These are phyloP conservation scores for Diadophis punctatus DNA, from an alignment of 2,113 vertebrate species.

Conservation along the genomic window DNA sequence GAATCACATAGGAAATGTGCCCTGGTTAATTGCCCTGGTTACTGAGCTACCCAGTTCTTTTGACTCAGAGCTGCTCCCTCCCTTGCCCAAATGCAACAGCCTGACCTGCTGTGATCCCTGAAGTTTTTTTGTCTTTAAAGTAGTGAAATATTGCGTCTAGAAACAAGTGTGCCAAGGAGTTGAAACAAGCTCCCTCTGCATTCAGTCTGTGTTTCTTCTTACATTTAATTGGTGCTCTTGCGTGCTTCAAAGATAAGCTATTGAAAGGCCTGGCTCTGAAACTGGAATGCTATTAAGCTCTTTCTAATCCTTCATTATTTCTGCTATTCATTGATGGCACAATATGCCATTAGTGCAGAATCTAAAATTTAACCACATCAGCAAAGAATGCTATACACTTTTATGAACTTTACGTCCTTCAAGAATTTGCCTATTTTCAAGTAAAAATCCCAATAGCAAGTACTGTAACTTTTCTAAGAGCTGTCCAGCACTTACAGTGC, in stretches of 20 bases:
- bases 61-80: not conserved
- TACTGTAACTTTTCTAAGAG: not conserved
- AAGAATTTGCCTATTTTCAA: not conserved
- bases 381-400: not conserved
- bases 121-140: not conserved
- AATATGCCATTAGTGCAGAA: slow-evolving; percentile 1
- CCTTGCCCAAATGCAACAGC: not conserved
- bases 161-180: not conserved
- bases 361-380: not conserved
- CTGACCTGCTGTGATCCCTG: not conserved
- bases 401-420: not conserved
- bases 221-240: slow-evolving; percentile 17
- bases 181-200: not conserved
- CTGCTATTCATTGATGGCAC: slow-evolving; percentile 6
- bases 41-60: not conserved
- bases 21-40: not conserved
- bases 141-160: not conserved
- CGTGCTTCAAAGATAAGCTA: slow-evolving; percentile 15
- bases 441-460: not conserved
- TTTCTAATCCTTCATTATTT: slow-evolving; percentile 13
- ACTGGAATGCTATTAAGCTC: slow-evolving; percentile 8
- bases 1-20: not conserved
- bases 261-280: slow-evolving; percentile 11
- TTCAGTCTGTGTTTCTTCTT: slow-evolving; percentile 1
- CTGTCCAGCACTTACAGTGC: not conserved